Base-by-base conservation (phyloP, 2,113 vertebrate genomes). In the Gulo gulo region DNA sequence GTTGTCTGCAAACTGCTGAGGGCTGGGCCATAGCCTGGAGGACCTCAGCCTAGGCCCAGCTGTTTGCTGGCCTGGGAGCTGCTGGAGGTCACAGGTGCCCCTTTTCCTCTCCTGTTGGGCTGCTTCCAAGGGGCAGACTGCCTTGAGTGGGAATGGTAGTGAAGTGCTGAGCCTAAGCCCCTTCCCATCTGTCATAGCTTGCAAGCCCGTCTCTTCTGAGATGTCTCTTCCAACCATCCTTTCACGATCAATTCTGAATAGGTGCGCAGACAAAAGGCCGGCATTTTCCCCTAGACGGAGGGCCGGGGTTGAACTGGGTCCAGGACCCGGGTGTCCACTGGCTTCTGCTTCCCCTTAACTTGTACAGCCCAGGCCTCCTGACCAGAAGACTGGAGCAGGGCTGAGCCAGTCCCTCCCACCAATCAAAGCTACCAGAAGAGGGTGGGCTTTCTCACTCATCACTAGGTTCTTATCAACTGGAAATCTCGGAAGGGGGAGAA, bases 231-330 rank as follows among this genome's bases (percentile, higher is more conserved):
- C 47, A 79, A 86, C 39, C 20, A 34, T 42, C 55, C 92, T 83
- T 94, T 96, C 67, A 79, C 47, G 47, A 67, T 76, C 97, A 94
- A 71, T 71, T 94, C 85, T 57, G 76, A 52, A 31, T 11, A 78
- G 21, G 52, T 31, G 12, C 45, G 20, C 59, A 96, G 71, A n/a
- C 13, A 83, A 81, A 97, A 94, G 10, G 18, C 18, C 34, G 81
- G 52, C 10, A 16, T 83, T 80, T 89, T 2, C 20, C 39, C 34
- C 21, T 63, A 7, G 55, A 36, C 7, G 88, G 42, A 7, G 61
- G 78, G n/a, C 42, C 95, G 12, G 34, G 15, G 24, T 85, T 57
- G 76, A 88, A 69, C 24, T 92, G 69, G 63, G 45, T 36, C 76
- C 26, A 69, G 29, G 6, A 47, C 16, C 47, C 3, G n/a, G 36